Percentiles rank a stretch among this genome's conserved stretches.
phyloP scores from a whole-genome alignment of 2,113 vertebrate genomes.

The Leiothrix lutea region DNA sequence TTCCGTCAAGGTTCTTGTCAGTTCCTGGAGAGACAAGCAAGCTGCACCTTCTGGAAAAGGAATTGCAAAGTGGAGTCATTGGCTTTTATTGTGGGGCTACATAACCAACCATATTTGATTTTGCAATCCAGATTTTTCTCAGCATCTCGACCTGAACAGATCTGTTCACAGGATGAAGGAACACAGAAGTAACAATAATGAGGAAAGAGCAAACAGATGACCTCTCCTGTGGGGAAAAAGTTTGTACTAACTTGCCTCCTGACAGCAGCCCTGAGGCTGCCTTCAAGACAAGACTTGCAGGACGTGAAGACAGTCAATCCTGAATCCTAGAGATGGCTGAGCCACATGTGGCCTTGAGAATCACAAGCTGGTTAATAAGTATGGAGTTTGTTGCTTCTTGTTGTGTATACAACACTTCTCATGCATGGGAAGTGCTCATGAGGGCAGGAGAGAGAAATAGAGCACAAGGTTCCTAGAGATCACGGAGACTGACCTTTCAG shows the following conservation, averaged over 20 bases:
- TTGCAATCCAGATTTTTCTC: background rate
- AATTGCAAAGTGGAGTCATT: background rate
- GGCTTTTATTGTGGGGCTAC: background rate
- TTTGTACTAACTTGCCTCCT: background rate
- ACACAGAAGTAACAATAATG: background rate
- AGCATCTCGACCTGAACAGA: background rate
- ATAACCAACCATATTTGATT: background rate
- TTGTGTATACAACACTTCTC: no score
- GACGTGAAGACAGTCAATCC: background rate
- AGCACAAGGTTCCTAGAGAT: background rate
- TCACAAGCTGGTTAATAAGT: background rate
- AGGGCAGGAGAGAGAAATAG: background rate
- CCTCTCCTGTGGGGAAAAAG: background rate
- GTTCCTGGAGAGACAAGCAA: background rate
- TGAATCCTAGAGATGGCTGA: background rate
- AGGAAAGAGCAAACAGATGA: background rate
- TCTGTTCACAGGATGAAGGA: background rate
- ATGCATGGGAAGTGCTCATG: background rate
- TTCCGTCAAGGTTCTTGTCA: background rate
- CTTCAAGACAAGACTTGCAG: background rate
- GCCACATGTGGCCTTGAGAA: background rate
- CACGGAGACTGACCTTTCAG: background rate
- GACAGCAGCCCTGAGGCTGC: background rate
- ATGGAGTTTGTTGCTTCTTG: background rate
- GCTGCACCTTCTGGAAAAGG: background rate